Conservation (phyloP, 2,113 vertebrate genomes). For the Irena cyanogastra region DNA sequence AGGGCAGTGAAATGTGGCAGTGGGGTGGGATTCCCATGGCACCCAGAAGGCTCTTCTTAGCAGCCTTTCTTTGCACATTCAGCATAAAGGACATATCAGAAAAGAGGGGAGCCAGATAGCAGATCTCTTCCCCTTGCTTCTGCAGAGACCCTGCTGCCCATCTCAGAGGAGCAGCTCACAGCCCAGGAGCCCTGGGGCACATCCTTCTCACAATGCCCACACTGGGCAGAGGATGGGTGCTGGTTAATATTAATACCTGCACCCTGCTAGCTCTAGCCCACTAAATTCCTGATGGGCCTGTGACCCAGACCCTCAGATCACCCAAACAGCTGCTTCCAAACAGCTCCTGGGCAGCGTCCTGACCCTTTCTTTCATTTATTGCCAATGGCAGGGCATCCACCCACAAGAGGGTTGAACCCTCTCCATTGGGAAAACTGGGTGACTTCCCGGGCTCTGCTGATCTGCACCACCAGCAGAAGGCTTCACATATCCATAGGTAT, state of each 20-base stretch:
- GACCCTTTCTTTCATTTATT: neutral
- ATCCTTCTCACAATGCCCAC: rapidly evolving
- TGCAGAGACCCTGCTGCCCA: neutral
- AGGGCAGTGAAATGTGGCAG: neutral
- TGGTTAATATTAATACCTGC: neutral
- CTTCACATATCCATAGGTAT: rapidly evolving
- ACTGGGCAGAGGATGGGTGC: rapidly evolving
- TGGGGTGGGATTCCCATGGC: neutral
- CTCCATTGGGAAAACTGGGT: neutral
- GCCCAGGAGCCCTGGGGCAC: rapidly evolving
- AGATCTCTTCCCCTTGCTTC: neutral
- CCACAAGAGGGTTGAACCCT: rapidly evolving
- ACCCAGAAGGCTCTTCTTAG: neutral
- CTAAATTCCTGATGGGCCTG: neutral
- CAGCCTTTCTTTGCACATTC: neutral
- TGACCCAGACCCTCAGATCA: neutral
- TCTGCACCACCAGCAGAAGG: neutral
- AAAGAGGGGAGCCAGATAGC: neutral
- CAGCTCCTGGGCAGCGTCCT: neutral
- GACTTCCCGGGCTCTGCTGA: neutral
- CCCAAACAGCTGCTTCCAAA: neutral
- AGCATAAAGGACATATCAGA: neutral
- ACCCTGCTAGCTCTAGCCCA: neutral
- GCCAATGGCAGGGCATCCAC: neutral
- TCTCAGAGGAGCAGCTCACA: neutral